Evolutionary conservation across 2,113 vertebrate genomes (phyloP).

Genomic region (Gorsachius goisagi): DNA sequence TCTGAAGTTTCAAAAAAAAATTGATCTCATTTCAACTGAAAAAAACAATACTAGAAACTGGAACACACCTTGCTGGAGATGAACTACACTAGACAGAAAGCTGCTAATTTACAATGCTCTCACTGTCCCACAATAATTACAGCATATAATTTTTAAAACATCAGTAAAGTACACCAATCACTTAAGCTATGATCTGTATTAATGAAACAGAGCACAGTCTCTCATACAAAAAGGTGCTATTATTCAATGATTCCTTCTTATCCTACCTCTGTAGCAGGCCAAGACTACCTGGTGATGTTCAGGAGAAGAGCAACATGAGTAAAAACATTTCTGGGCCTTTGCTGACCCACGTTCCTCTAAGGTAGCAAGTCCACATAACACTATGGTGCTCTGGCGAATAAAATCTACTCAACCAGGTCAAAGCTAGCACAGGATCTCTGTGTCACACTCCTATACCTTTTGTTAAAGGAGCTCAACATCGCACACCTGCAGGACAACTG

Average conservation of each 20-base stretch:
- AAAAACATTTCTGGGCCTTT: neutral
- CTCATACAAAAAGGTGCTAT: neutral
- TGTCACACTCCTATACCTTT: neutral
- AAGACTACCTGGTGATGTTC: neutral
- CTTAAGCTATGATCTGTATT: neutral
- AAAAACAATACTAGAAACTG: neutral
- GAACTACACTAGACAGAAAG: neutral
- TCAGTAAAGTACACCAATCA: neutral
- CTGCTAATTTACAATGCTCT: neutral
- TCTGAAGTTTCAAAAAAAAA: neutral
- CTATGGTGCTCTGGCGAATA: neutral
- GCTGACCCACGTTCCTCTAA: neutral
- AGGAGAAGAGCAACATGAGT: neutral
- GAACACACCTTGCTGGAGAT: neutral
- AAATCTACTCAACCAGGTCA: neutral
- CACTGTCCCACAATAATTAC: neutral
- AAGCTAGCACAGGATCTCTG: neutral
- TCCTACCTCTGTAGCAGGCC: neutral
- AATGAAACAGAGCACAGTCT: neutral
- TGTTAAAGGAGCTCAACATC: neutral
- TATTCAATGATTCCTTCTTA: neutral
- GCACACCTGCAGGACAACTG: neutral
- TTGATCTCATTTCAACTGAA: neutral
- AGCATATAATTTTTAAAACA: neutral
- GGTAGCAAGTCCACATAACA: neutral